phyloP scores from a whole-genome alignment of 1,140 invertebrate species.

The Cyrtorhinus lividipennis region DNA sequence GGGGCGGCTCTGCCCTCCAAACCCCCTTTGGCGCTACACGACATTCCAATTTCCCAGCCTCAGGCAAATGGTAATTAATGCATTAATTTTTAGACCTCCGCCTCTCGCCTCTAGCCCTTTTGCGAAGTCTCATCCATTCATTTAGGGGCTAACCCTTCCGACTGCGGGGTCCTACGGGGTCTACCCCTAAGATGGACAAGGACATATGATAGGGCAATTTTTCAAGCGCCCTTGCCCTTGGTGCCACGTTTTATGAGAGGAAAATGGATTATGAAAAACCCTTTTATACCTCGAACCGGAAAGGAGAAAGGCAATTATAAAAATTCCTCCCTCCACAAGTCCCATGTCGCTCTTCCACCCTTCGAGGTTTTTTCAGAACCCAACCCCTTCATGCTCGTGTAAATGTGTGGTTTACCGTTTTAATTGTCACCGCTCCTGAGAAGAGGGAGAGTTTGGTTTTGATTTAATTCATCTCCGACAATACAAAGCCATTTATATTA shows the following conservation, averaged over 20 bases:
- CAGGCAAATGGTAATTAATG: slow-evolving; percentile 25
- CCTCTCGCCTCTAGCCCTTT: neutral
- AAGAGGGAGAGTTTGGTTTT: neutral
- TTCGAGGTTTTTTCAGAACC: neutral
- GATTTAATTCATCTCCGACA: neutral
- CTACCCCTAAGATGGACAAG: slow-evolving; percentile 13
- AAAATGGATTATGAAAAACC: slow-evolving; percentile 15
- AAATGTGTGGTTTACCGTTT: neutral
- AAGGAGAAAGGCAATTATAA: slow-evolving; percentile 6
- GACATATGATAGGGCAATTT: slow-evolving; percentile 14
- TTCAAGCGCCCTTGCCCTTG: slow-evolving; percentile 3
- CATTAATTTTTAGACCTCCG: slow-evolving; percentile 23
- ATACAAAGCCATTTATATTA: no score
- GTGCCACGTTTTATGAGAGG: slow-evolving; percentile 11
- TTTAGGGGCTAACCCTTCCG: neutral
- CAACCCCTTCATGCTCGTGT: neutral
- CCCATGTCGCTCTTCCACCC: neutral
- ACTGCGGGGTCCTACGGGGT: neutral
- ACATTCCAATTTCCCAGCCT: slow-evolving; percentile 24
- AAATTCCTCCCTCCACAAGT: neutral
- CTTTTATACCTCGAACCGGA: neutral
- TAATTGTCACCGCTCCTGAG: neutral
- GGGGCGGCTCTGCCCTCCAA: neutral
- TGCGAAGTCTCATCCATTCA: slow-evolving; percentile 15
- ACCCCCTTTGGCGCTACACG: slow-evolving; percentile 16